These are phyloP conservation scores for Electrona antarctica DNA, from an alignment of 2,113 vertebrate species.

Conservation along the genomic window DNA sequence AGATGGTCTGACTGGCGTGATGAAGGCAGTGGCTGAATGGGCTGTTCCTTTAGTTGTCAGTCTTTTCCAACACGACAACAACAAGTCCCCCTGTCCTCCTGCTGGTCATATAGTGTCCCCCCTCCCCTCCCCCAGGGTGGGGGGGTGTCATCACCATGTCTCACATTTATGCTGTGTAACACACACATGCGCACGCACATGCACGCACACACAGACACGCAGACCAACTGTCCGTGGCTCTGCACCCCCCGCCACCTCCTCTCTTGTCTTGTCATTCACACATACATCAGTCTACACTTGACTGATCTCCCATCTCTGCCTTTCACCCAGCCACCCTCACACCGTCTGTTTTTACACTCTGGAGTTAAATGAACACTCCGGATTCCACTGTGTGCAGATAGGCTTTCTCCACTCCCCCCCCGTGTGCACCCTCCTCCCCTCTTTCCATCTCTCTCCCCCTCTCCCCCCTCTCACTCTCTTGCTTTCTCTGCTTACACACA, in stretches of 20 bases:
- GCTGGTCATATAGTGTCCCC: no score
- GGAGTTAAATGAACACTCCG: no score
- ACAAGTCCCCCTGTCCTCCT: no score
- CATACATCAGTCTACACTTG: constrained; percentile 55
- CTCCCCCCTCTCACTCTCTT: not conserved
- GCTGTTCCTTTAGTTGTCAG: constrained; percentile 22
- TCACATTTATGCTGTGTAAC: constrained; percentile 9
- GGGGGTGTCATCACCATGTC: not conserved
- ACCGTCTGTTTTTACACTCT: no score
- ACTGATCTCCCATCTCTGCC: constrained; percentile 34
- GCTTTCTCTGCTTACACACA: constrained; percentile 4
- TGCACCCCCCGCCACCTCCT: not conserved
- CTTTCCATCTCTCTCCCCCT: constrained; percentile 3
- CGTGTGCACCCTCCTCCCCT: not conserved
- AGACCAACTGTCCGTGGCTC: constrained; percentile 2
- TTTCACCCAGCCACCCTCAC: not conserved
- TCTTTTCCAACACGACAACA: not conserved
- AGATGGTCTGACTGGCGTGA: no score
- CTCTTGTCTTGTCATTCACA: constrained; percentile 53
- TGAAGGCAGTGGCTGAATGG: no score
- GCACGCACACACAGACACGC: constrained; percentile 5
- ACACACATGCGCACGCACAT: not conserved
- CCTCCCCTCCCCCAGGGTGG: not conserved
- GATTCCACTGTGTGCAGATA: constrained; percentile 27
- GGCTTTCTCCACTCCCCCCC: constrained; percentile 30